phyloP scores from a whole-genome alignment of 2,113 vertebrate genomes.

The Sapayoa aenigma region DNA sequence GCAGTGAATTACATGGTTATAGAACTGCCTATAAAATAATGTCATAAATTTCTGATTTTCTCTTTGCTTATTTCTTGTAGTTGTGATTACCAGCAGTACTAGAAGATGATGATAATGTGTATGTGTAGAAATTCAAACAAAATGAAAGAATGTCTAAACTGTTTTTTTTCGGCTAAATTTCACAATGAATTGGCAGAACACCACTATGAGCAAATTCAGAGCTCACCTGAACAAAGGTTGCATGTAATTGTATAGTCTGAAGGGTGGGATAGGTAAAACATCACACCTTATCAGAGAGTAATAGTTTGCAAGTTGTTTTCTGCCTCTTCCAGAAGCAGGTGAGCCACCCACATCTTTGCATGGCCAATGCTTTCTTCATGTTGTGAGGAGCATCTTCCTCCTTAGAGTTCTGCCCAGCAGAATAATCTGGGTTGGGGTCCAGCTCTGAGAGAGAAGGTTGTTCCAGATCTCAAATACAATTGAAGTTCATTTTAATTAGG shows the following conservation, averaged over 20 bases:
- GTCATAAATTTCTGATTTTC: not conserved
- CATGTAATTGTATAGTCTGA: not conserved
- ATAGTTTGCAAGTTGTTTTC: not conserved
- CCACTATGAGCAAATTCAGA: not conserved
- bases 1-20: not conserved
- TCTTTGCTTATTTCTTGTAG: not conserved
- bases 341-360: not conserved
- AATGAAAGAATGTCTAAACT: not conserved
- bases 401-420: not conserved
- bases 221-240: not conserved
- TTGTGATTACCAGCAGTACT: not conserved
- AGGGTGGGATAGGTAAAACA: not conserved
- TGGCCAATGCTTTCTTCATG: not conserved
- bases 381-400: not conserved
- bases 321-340: not conserved
- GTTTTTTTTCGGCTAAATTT: not conserved
- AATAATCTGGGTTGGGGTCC: not conserved
- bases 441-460: not conserved
- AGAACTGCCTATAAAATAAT: constrained; percentile 18
- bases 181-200: not conserved
- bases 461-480: not conserved
- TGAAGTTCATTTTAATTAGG: not conserved
- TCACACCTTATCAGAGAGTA: not conserved
- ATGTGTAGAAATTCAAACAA: not conserved
- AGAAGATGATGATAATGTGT: not conserved